These are phyloP conservation scores for Hermaeophaga mercurialis DNA, from an alignment of 2,888 invertebrate species.

Conservation along the genomic window DNA sequence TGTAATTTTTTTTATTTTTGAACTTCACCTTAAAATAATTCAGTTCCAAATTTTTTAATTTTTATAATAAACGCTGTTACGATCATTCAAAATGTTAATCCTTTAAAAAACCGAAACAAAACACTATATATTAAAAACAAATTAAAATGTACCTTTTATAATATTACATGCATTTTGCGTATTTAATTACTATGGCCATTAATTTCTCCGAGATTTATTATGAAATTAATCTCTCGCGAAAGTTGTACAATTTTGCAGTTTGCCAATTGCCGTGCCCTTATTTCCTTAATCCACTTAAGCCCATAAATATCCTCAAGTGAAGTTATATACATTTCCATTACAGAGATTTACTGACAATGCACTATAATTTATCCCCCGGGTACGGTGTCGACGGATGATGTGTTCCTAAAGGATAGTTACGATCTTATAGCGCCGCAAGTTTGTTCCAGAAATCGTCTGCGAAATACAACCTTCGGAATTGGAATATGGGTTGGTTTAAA, in stretches of 20 bases:
- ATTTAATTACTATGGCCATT: slow-evolving; percentile 2
- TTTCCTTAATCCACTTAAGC: slow-evolving; percentile 28
- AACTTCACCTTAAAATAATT: too few species aligned
- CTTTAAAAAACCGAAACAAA: too few species aligned
- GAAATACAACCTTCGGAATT: slow-evolving; percentile 8
- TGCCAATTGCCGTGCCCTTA: slow-evolving; percentile 17
- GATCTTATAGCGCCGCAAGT: slow-evolving; percentile 17
- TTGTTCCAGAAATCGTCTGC: slow-evolving; percentile 19
- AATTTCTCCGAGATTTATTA: neutral
- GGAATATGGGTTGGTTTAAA: slow-evolving; percentile 13
- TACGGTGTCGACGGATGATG: slow-evolving; percentile 28
- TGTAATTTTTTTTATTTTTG: too few species aligned
- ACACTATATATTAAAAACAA: too few species aligned
- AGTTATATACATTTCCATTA: slow-evolving; percentile 30
- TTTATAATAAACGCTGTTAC: too few species aligned
- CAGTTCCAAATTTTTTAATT: too few species aligned
- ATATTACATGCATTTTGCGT: too few species aligned
- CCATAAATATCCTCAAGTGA: slow-evolving; percentile 26
- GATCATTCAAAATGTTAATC: too few species aligned
- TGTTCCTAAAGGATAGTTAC: slow-evolving; percentile 12
- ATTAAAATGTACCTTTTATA: too few species aligned
- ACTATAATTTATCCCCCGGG: slow-evolving; percentile 28
- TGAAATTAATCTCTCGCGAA: neutral
- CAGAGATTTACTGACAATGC: slow-evolving; percentile 29
- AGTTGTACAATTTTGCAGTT: slow-evolving; percentile 15